Percentiles rank a stretch among this genome's conserved stretches.
Conservation (phyloP, 1,140 invertebrate genomes). For the Drosophila parvula region DNA sequence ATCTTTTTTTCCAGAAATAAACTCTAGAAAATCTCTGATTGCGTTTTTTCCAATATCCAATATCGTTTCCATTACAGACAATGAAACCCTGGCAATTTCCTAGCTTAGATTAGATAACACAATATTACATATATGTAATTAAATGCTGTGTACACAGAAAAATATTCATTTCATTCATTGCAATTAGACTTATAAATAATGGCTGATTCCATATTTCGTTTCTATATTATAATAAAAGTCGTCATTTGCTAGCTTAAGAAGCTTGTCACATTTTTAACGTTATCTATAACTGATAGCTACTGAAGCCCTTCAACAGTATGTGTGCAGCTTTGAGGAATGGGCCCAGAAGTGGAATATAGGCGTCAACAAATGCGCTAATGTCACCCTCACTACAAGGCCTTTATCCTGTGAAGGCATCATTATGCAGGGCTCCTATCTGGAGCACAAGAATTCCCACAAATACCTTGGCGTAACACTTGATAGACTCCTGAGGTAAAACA, state of each 20-base stretch:
- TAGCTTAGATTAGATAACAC: background rate
- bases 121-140: constrained; percentile 1
- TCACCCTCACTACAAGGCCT: too few relatives aligned
- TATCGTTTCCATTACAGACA: background rate
- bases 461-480: too few relatives aligned
- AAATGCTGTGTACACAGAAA: background rate
- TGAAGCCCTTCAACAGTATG: too few relatives aligned
- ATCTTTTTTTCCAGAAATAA: background rate
- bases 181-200: background rate
- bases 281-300: background rate
- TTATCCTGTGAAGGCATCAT: too few relatives aligned
- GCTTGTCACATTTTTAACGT: constrained; percentile 3
- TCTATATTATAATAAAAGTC: background rate
- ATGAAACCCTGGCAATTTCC: background rate
- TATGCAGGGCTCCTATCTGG: too few relatives aligned
- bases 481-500: too few relatives aligned
- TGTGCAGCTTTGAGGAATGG: too few relatives aligned
- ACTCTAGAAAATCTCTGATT: background rate
- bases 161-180: background rate
- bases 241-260: background rate
- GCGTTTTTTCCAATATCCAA: background rate
- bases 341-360: too few relatives aligned
- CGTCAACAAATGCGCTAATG: too few relatives aligned
- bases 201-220: background rate
- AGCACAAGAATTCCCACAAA: too few relatives aligned